phyloP scores from a whole-genome alignment of 1,140 invertebrate genomes.

The Bathynomus jamesi region DNA sequence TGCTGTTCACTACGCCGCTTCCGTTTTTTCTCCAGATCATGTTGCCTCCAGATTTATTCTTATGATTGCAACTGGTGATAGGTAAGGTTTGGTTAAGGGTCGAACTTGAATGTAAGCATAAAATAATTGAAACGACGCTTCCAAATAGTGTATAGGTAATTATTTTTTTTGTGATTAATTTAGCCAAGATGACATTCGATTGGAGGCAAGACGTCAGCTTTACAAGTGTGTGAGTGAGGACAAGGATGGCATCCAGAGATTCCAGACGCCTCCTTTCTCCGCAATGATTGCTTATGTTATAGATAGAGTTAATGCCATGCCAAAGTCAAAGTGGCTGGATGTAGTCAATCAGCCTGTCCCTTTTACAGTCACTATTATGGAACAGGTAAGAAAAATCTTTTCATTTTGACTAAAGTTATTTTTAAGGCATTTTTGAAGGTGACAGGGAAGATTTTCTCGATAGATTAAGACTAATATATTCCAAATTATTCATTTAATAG shows the following conservation, averaged over 20 bases:
- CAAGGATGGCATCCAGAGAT: constrained; percentile 44
- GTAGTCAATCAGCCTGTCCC: constrained; percentile 58
- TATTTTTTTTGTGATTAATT: too few relatives aligned
- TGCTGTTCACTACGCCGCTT: constrained; percentile 69
- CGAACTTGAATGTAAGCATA: too few relatives aligned
- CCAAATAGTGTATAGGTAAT: too few relatives aligned
- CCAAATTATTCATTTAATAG: background rate
- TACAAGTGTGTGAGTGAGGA: constrained; percentile 49
- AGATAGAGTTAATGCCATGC: constrained; percentile 54
- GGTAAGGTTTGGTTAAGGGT: constrained; percentile 52
- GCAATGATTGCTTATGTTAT: constrained; percentile 56
- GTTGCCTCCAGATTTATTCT: constrained; percentile 72
- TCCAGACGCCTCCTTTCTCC: constrained; percentile 51
- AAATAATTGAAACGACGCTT: too few relatives aligned
- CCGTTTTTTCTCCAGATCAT: constrained; percentile 70
- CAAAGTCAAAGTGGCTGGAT: constrained; percentile 50
- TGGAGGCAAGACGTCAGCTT: constrained; percentile 61
- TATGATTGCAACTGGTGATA: constrained; percentile 73
- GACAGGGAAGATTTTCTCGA: too few relatives aligned
- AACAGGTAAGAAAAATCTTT: too few relatives aligned
- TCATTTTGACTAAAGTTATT: too few relatives aligned
- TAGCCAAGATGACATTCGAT: constrained; percentile 66
- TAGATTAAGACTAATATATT: background rate
- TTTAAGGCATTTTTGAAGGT: too few relatives aligned
- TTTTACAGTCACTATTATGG: constrained; percentile 46